Conservation (phyloP, 2,888 invertebrate species). For the Drosophila prostipennis region DNA sequence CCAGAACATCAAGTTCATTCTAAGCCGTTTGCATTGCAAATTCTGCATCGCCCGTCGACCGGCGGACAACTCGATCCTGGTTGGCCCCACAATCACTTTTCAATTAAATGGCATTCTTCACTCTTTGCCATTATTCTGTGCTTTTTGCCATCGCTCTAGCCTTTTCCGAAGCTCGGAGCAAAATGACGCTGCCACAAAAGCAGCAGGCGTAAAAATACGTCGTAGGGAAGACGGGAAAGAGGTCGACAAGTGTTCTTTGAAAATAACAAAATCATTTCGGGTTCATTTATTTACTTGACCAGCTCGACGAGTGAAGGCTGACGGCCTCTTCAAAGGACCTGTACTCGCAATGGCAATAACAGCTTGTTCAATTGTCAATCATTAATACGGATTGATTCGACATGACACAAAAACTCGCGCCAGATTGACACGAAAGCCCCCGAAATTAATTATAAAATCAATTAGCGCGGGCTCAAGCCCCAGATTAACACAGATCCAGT, state of each 20-base stretch:
- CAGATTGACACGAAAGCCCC: constrained; percentile 42
- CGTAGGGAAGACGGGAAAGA: not conserved
- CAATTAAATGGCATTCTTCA: constrained; percentile 69
- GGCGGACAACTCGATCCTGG: constrained; percentile 3
- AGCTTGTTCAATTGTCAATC: constrained; percentile 43
- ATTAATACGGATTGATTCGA: constrained; percentile 43
- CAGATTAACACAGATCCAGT: constrained; percentile 71
- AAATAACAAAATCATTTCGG: constrained; percentile 32
- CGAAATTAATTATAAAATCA: constrained; percentile 72
- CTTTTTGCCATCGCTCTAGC: constrained; percentile 21
- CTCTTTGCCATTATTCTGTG: constrained; percentile 27
- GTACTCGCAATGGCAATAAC: not conserved
- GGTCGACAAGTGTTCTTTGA: constrained; percentile 9
- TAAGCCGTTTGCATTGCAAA: constrained; percentile 51
- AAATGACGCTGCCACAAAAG: constrained; percentile 22
- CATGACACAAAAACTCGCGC: constrained; percentile 21
- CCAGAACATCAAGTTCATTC: constrained; percentile 35
- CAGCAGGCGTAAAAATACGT: constrained; percentile 16
- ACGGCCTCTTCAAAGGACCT: constrained; percentile 16
- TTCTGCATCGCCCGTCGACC: constrained; percentile 24
- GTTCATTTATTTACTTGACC: constrained; percentile 28
- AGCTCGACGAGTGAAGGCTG: not conserved
- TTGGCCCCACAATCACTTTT: constrained; percentile 59
- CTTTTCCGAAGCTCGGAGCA: constrained; percentile 10
- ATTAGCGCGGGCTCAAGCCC: constrained; percentile 59